Percentiles rank a stretch among this genome's conserved stretches.
Evolutionary conservation across 2,888 invertebrate species (phyloP).

Genomic region (Drosophila formosana): DNA sequence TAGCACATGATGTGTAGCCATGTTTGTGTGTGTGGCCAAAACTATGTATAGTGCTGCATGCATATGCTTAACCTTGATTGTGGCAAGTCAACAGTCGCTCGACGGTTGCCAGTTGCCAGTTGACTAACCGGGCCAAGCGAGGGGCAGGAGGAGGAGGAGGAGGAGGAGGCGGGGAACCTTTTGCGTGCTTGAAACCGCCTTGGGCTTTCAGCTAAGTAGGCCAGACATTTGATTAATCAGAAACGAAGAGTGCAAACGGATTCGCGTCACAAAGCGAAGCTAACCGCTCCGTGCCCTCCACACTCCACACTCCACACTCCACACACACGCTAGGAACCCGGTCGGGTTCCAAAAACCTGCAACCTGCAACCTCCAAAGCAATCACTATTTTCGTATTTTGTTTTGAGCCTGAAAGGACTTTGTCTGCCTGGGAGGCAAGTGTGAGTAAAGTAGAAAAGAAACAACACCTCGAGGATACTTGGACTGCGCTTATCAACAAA

Average conservation of each 20-base stretch:
- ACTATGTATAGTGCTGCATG: constrained; percentile 17
- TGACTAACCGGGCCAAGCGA: background rate
- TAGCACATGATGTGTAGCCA: too few species aligned
- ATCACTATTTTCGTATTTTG: constrained; percentile 1
- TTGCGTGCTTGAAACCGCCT: constrained; percentile 36
- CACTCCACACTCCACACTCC: too few species aligned
- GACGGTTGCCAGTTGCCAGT: constrained; percentile 9
- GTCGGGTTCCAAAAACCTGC: too few species aligned
- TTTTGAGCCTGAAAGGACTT: background rate
- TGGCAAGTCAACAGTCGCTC: constrained; percentile 53
- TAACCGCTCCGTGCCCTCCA: too few species aligned
- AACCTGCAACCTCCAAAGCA: too few species aligned
- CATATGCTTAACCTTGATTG: constrained; percentile 70
- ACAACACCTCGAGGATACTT: too few species aligned
- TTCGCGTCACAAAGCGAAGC: constrained; percentile 8
- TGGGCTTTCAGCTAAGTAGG: constrained; percentile 54
- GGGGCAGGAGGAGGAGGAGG: background rate
- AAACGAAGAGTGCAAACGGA: constrained; percentile 5
- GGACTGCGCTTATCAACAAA: too few species aligned
- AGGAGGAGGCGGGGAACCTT: background rate
- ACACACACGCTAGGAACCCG: too few species aligned
- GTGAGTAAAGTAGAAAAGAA: too few species aligned
- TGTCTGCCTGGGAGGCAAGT: background rate
- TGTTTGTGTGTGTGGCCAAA: too few species aligned
- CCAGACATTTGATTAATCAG: constrained; percentile 58